phyloP scores from a whole-genome alignment of 2,888 invertebrate species.

The Pheosia gnoma region DNA sequence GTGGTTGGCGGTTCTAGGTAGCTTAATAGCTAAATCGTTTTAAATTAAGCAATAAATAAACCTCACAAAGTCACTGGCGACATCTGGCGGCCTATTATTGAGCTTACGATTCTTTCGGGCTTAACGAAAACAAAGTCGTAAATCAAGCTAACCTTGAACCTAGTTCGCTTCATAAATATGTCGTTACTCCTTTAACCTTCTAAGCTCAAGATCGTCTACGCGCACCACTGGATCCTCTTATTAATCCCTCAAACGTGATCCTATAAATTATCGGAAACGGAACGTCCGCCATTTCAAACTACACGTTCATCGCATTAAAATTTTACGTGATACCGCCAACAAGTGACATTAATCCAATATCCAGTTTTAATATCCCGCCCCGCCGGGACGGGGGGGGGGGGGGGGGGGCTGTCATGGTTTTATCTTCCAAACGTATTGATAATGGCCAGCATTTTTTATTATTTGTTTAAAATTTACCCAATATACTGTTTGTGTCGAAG shows the following conservation, averaged over 20 bases:
- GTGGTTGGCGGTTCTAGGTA: background rate
- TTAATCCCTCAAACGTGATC: no score
- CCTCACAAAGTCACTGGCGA: slow-evolving; percentile 15
- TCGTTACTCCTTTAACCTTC: background rate
- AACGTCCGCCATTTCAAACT: background rate
- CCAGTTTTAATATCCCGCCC: slow-evolving; percentile 2
- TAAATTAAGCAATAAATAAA: slow-evolving; percentile 21
- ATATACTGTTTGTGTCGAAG: background rate
- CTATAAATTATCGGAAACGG: slow-evolving; percentile 1
- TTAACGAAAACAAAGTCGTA: slow-evolving; percentile 26
- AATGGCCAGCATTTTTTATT: background rate
- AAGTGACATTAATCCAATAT: slow-evolving; percentile 8
- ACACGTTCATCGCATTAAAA: slow-evolving; percentile 6
- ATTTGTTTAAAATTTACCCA: background rate
- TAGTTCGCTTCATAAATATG: background rate
- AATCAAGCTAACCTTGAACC: slow-evolving; percentile 20
- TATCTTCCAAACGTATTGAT: background rate
- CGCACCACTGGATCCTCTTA: no score
- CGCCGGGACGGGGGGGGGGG: background rate
- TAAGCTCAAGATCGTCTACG: background rate
- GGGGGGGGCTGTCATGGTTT: background rate
- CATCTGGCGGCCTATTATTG: slow-evolving; percentile 14
- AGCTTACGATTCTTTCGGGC: slow-evolving; percentile 10
- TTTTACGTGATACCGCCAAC: background rate
- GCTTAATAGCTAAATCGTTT: background rate